Evolutionary conservation across 2,797 vertebrate genomes (phyloP).

Genomic region (Eospalax fontanierii): DNA sequence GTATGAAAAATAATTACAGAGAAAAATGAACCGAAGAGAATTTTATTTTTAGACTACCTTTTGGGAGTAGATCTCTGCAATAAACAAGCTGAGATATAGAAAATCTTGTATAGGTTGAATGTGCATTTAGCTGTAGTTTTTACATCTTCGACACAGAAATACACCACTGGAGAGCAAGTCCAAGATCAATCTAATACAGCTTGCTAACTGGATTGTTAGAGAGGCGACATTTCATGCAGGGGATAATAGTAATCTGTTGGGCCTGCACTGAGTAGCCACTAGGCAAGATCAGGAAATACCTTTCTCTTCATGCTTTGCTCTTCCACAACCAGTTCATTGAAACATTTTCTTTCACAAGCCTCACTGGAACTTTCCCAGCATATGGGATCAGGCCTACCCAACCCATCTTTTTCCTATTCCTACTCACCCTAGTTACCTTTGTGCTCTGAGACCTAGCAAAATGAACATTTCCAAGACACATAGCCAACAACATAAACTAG

Average conservation of each 20-base stretch:
- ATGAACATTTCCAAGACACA: neutral
- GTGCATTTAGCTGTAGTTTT: neutral
- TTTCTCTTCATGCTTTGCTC: neutral
- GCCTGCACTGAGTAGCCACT: neutral
- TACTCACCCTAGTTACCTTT: neutral
- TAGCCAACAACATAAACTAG: neutral
- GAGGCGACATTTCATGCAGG: neutral
- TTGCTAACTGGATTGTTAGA: neutral
- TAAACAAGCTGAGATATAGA: neutral
- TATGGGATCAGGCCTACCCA: neutral
- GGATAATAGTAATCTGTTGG: neutral
- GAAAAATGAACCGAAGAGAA: constrained; percentile 1
- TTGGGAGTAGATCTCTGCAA: neutral
- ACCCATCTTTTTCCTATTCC: no score
- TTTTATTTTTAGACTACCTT: constrained; percentile 36
- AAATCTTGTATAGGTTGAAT: no score
- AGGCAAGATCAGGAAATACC: neutral
- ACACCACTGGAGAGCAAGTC: neutral
- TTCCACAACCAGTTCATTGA: neutral
- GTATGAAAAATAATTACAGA: constrained; percentile 16
- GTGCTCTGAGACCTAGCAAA: neutral
- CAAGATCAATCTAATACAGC: neutral
- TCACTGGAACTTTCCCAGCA: neutral
- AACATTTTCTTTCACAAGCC: neutral
- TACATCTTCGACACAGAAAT: neutral